Evolutionary conservation across 1,140 invertebrate genomes (phyloP).

Genomic region (Bombus confusus): DNA sequence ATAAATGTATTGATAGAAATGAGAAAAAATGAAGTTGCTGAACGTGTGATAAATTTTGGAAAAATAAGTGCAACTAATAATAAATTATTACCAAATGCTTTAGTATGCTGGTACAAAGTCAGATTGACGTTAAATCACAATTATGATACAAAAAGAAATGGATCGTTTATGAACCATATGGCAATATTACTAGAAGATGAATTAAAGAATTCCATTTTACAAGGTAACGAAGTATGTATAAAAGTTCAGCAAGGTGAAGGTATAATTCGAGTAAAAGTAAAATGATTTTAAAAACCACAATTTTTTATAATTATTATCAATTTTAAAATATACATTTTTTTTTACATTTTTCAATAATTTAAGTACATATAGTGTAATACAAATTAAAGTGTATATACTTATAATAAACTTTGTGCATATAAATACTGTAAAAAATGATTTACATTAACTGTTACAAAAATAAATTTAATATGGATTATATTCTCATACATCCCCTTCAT

Average conservation of each 20-base stretch:
- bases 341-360: constrained; percentile 14
- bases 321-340: constrained; percentile 30
- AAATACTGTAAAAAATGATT: not conserved
- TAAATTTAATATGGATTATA: constrained; percentile 14
- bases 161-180: constrained; percentile 76
- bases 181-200: constrained; percentile 72
- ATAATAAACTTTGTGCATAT: not conserved
- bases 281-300: constrained; percentile 42
- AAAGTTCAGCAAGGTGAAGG: constrained; percentile 70
- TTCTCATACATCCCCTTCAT: not conserved
- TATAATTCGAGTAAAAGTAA: constrained; percentile 61
- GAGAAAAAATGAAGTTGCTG: constrained; percentile 60
- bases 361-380: constrained; percentile 3
- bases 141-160: constrained; percentile 64
- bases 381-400: constrained; percentile 12
- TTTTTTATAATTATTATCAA: constrained; percentile 29
- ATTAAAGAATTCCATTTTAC: constrained; percentile 52
- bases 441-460: not conserved
- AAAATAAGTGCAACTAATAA: constrained; percentile 52
- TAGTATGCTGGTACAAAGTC: constrained; percentile 76
- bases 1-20: constrained; percentile 66
- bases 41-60: constrained; percentile 67
- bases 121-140: constrained; percentile 56
- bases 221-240: constrained; percentile 64
- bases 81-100: constrained; percentile 70